Evolutionary conservation across 2,113 vertebrate species (phyloP).

Genomic region (Amphilophus citrinellus): DNA sequence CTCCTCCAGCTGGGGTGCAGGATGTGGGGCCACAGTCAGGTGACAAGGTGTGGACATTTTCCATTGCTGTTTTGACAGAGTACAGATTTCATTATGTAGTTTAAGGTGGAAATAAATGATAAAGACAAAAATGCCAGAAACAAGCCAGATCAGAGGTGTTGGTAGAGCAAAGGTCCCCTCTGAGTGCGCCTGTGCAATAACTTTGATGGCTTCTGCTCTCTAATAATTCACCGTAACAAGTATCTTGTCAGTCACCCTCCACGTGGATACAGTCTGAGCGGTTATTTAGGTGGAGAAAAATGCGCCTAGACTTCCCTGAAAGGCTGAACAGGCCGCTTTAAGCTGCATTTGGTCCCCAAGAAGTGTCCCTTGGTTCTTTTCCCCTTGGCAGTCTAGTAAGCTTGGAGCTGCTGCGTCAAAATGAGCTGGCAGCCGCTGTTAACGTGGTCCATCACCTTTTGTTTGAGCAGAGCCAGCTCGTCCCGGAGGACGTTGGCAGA

Average conservation of each 20-base stretch:
- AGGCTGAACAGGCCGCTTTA: constrained; percentile 32
- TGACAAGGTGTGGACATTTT: not conserved
- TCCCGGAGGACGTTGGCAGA: constrained; percentile 97
- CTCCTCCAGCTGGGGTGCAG: constrained; percentile 38
- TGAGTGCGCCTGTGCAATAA: constrained; percentile 31
- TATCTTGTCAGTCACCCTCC: constrained; percentile 11
- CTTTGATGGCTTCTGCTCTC: constrained; percentile 29
- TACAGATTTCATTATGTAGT: not conserved
- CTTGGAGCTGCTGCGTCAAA: constrained; percentile 97
- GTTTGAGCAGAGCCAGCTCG: constrained; percentile 97
- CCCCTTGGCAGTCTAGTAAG: constrained; percentile 83
- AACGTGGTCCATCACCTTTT: constrained; percentile 99
- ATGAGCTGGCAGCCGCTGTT: constrained; percentile 98
- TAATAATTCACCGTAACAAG: not conserved
- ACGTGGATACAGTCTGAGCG: constrained; percentile 34
- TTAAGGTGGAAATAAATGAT: constrained; percentile 1
- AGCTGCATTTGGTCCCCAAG: constrained; percentile 74
- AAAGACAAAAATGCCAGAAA: constrained; percentile 1
- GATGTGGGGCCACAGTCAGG: not conserved
- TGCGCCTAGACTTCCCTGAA: constrained; percentile 13
- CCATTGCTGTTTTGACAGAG: constrained; percentile 18
- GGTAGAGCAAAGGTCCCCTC: constrained; percentile 11
- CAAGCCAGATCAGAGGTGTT: constrained; percentile 11
- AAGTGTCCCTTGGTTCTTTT: constrained; percentile 38
- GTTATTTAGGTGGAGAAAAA: constrained; percentile 30